phyloP scores from a whole-genome alignment of 2,888 invertebrate species.

The Phengaris arion region DNA sequence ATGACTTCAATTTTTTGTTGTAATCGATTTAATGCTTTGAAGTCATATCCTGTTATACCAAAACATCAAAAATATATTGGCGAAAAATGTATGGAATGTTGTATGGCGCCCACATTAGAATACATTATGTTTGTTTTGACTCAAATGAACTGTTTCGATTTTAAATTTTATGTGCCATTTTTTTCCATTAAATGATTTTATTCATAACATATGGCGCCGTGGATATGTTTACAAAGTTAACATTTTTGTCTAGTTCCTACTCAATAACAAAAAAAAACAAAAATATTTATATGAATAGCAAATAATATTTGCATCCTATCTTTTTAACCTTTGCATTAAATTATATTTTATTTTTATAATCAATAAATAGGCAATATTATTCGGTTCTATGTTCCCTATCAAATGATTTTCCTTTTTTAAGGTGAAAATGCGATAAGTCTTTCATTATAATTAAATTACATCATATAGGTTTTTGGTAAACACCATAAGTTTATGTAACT shows the following conservation, averaged over 20 bases:
- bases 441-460: too few species aligned
- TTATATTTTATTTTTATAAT: too few species aligned
- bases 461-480: too few species aligned
- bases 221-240: constrained; percentile 3
- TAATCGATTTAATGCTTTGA: neutral
- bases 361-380: too few species aligned
- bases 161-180: constrained; percentile 33
- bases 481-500: too few species aligned
- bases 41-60: constrained; percentile 16
- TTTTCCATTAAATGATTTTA: neutral
- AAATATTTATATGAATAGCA: neutral
- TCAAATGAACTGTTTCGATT: constrained; percentile 50
- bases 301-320: neutral
- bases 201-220: constrained; percentile 20
- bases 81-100: constrained; percentile 46
- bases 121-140: constrained; percentile 53
- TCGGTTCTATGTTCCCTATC: too few species aligned
- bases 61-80: constrained; percentile 31
- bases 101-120: constrained; percentile 49
- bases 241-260: constrained; percentile 8
- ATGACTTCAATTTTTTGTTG: neutral
- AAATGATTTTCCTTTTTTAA: too few species aligned
- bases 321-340: neutral
- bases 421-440: too few species aligned
- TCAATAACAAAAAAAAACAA: neutral